These are phyloP conservation scores for Ferdinandea cuprea DNA, from an alignment of 2,888 invertebrate genomes.

Conservation along the genomic window DNA sequence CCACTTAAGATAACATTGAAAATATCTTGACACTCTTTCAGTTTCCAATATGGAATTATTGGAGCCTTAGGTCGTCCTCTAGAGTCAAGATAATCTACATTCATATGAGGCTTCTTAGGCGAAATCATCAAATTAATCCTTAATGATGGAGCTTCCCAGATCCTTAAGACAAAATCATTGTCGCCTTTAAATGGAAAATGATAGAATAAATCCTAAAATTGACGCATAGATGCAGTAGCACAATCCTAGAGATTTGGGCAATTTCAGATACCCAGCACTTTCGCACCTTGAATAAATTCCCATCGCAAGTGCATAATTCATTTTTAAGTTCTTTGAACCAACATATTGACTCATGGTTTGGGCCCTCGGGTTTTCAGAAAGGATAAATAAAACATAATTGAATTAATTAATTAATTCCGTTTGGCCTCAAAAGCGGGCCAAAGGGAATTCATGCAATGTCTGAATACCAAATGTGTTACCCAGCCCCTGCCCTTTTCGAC, in stretches of 20 bases:
- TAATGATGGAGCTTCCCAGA: background rate
- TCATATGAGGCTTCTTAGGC: slow-evolving; percentile 3
- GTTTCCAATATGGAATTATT: background rate
- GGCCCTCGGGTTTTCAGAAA: background rate
- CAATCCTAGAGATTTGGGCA: no score
- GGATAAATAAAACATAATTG: slow-evolving; percentile 22
- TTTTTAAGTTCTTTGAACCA: background rate
- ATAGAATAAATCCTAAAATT: no score
- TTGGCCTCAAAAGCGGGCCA: background rate
- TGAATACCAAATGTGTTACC: background rate
- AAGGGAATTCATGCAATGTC: slow-evolving; percentile 8
- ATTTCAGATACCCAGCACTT: no score
- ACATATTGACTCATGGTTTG: slow-evolving; percentile 2
- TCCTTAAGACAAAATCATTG: no score
- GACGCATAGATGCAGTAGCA: no score
- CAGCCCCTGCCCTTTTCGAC: no score
- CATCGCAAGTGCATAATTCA: no score
- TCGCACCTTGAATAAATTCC: background rate
- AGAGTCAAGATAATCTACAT: slow-evolving; percentile 40
- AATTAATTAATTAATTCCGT: slow-evolving; percentile 26
- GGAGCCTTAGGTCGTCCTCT: background rate
- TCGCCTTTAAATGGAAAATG: no score
- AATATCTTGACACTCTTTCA: no score
- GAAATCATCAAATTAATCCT: slow-evolving; percentile 38
- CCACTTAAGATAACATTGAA: no score